A percentile compares a stretch with the other conserved stretches of the same genome.
phyloP scores from a whole-genome alignment of 35 echinoderm and acorn worm species.

The Diadema setosum region DNA sequence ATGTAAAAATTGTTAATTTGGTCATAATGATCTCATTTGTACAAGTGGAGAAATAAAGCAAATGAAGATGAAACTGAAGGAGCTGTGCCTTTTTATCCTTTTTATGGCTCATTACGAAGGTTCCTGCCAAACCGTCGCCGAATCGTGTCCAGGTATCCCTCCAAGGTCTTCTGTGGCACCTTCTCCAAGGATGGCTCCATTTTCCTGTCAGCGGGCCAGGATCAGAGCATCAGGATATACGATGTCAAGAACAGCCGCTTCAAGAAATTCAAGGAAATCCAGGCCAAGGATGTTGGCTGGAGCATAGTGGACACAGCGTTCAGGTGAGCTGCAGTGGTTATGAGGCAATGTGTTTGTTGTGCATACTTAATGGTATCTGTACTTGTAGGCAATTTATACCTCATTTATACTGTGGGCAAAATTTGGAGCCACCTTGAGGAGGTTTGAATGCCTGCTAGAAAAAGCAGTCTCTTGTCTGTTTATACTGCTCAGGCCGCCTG shows the following conservation, averaged over 20 bases:
- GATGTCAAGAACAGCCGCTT: constrained; percentile 67
- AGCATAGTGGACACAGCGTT: constrained; percentile 95
- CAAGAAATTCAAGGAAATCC: constrained; percentile 67
- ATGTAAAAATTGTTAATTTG: background rate
- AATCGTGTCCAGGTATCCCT: background rate
- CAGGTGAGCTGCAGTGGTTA: constrained; percentile 80
- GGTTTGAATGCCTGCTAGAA: too few relatives aligned
- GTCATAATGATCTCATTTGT: background rate
- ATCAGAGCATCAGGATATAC: constrained; percentile 75
- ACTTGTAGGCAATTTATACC: background rate
- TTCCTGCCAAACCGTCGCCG: constrained; percentile 75
- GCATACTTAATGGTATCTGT: too few relatives aligned
- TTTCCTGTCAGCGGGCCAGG: constrained; percentile 94
- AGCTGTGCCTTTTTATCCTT: background rate
- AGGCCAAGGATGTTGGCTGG: constrained; percentile 89
- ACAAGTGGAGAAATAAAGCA: background rate
- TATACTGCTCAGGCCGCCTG: too few relatives aligned
- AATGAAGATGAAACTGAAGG: background rate
- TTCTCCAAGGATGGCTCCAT: constrained; percentile 90
- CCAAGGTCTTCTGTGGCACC: constrained; percentile 94
- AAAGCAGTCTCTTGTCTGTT: too few relatives aligned
- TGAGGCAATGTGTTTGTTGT: too few relatives aligned
- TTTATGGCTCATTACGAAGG: constrained; percentile 20
- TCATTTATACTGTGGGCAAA: too few relatives aligned
- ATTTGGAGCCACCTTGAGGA: too few relatives aligned